Conservation (phyloP, 1,140 invertebrate species). For the Holcopasites calliopsidis region DNA sequence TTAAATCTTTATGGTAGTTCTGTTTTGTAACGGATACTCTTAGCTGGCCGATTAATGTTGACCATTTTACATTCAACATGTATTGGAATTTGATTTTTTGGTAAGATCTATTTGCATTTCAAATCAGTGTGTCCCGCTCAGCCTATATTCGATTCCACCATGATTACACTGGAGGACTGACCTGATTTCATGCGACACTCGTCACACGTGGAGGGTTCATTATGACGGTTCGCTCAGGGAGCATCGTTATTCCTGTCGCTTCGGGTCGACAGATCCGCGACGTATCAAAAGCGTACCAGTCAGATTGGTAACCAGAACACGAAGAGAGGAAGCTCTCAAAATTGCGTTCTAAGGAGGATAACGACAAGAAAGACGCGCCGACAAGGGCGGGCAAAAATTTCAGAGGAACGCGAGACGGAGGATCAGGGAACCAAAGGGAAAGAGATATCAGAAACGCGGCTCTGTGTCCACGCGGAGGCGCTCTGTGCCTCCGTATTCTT, state of each 20-base stretch:
- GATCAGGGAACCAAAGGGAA: neutral
- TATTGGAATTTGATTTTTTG: too few relatives aligned
- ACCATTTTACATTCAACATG: too few relatives aligned
- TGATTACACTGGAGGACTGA: constrained; percentile 4
- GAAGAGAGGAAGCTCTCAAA: neutral
- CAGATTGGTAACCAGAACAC: constrained; percentile 13
- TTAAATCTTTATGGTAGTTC: too few relatives aligned
- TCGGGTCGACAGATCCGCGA: constrained; percentile 18
- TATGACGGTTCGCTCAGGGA: constrained; percentile 26
- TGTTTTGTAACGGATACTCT: too few relatives aligned
- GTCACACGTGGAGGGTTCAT: constrained; percentile 36
- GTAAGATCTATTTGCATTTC: too few relatives aligned
- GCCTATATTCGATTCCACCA: neutral
- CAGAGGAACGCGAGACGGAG: neutral
- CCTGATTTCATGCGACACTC: constrained; percentile 31
- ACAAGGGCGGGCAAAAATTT: neutral
- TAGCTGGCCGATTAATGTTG: too few relatives aligned
- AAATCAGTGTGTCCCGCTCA: neutral
- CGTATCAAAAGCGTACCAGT: constrained; percentile 19
- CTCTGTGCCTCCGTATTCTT: neutral
- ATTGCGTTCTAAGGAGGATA: too few relatives aligned
- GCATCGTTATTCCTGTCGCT: constrained; percentile 33
- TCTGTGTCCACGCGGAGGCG: neutral
- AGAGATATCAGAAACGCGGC: neutral
- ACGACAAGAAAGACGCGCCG: neutral